Base-by-base conservation (phyloP, 1,140 invertebrate genomes). In the Drosophila auraria region DNA sequence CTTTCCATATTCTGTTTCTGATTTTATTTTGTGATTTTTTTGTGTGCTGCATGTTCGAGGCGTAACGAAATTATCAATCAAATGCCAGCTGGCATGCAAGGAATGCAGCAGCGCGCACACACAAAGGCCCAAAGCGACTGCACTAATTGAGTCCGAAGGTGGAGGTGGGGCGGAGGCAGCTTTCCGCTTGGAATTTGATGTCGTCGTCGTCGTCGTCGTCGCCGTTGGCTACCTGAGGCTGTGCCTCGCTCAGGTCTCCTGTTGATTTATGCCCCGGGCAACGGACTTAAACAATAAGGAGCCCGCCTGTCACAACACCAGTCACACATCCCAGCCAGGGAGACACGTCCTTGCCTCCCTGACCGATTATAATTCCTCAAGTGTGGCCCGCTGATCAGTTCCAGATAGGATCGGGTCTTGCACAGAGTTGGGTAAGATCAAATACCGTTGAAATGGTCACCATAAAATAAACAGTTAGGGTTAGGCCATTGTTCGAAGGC, bases 21-120 rank as follows among this genome's bases (percentile, higher is more conserved):
- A 62, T 40, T 45, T 42, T 63, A 56, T 15, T 66, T 23, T 59
- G 49, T 53, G 8, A 40, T 33, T 62, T 45, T 72, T 69, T 76
- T 66, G 25, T 69, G 61, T 60, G 73, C 50, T 47, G 61, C 80
- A 78, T 87, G 69, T 87, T 78, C 58, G 73, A 83, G 84, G 84
- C 84, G 81, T 87, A 87, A 89, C 84, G 78, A 87, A 89, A 87
- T 89, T 87, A 87, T 87, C 84, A 87, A 87, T 87, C 84, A 87
- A 87, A 87, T 87, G 84, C 84, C 84, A 87, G 80, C 77, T 81
- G 84, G 84, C 80, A 87, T 83, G 69, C 73, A 81, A 84, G 78
- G 84, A 87, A 87, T 89, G 84, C 84, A 81, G 84, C 84, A 81
- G 60, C 65, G 53, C 64, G 50, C 70, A 64, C 78, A 62, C 80